Percentiles rank a stretch among this genome's conserved stretches.
These are phyloP conservation scores for Daktulosphaira vitifoliae DNA, from an alignment of 1,140 invertebrate genomes.

Conservation along the genomic window DNA sequence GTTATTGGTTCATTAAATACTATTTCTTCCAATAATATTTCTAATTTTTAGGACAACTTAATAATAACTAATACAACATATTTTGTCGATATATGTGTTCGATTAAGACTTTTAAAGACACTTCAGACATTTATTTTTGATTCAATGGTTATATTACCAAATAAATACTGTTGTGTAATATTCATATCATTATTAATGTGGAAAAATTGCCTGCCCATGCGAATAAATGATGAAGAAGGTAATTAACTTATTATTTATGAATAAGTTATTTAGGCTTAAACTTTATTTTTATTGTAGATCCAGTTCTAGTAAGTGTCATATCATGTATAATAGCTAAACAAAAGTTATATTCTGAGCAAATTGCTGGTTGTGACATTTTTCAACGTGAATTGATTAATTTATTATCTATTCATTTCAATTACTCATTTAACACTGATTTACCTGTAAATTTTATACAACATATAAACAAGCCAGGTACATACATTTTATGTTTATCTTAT, in stretches of 20 bases:
- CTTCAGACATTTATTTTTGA: constrained; percentile 23
- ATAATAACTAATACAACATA: constrained; percentile 1
- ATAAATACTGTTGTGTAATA: constrained; percentile 24
- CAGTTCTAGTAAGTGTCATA: neutral
- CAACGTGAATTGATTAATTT: constrained; percentile 23
- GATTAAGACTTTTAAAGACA: constrained; percentile 6
- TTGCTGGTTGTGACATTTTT: constrained; percentile 8
- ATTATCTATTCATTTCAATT: constrained; percentile 22
- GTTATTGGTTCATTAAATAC: neutral
- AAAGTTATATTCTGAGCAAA: constrained; percentile 6
- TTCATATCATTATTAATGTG: constrained; percentile 20
- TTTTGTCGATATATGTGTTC: constrained; percentile 21
- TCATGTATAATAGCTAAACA: constrained; percentile 19
- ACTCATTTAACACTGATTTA: neutral
- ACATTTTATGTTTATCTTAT: no score
- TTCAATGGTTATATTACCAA: constrained; percentile 17
- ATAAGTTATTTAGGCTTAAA: no score
- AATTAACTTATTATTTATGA: neutral
- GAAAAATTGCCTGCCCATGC: constrained; percentile 7
- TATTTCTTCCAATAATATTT: neutral
- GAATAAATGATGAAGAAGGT: constrained; percentile 5
- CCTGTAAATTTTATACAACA: constrained; percentile 12
- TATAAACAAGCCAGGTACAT: constrained; percentile 11
- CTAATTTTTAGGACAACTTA: constrained; percentile 6
- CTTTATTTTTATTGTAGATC: neutral